Evolutionary conservation across 92 coral and sea anemone genomes (phyloP).

Genomic region (Epizoanthus ramosus): DNA sequence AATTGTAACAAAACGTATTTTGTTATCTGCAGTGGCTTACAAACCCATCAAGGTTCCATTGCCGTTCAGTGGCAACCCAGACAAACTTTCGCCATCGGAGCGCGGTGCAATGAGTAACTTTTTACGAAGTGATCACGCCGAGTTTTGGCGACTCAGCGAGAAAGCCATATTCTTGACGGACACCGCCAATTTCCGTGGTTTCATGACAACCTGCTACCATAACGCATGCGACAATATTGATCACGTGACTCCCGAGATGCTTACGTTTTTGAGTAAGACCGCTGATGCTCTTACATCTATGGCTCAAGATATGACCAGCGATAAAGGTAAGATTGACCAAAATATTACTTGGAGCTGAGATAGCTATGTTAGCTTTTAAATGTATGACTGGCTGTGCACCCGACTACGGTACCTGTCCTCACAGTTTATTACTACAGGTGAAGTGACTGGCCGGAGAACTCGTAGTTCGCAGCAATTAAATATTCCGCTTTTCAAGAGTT

Average conservation of each 20-base stretch:
- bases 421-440: no score
- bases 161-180: constrained; percentile 69
- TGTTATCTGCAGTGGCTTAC: constrained; percentile 23
- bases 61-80: constrained; percentile 42
- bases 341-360: neutral
- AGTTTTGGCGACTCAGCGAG: constrained; percentile 47
- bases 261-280: constrained; percentile 60
- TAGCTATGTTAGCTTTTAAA: no score
- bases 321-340: neutral
- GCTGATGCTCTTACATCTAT: constrained; percentile 48
- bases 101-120: neutral
- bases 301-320: constrained; percentile 38
- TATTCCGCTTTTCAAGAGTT: no score
- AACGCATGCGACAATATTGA: constrained; percentile 56
- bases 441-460: no score
- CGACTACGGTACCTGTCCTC: no score
- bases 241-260: constrained; percentile 62
- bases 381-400: no score
- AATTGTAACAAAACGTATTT: neutral
- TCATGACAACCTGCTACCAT: constrained; percentile 72
- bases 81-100: neutral
- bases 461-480: no score
- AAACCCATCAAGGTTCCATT: neutral
- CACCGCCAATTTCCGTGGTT: constrained; percentile 74
- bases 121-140: constrained; percentile 64